Evolutionary conservation across 2,113 vertebrate species (phyloP).

Genomic region (Pyrgilauda ruficollis): DNA sequence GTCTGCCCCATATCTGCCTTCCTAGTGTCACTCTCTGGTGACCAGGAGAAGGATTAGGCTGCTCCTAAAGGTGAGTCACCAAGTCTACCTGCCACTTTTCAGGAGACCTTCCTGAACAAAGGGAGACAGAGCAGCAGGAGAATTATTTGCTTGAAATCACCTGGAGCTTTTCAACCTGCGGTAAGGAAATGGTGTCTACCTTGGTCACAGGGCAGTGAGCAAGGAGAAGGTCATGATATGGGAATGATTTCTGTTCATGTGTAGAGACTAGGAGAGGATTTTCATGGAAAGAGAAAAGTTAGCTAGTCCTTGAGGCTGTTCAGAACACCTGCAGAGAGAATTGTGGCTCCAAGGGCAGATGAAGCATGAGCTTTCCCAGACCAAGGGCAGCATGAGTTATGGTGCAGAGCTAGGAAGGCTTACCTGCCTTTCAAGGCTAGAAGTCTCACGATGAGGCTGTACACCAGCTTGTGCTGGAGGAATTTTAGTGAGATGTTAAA

Average conservation of each 20-base stretch:
- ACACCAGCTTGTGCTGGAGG: not conserved
- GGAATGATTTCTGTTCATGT: not conserved
- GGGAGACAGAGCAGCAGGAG: not conserved
- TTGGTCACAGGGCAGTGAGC: not conserved
- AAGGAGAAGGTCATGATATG: not conserved
- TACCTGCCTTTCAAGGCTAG: not conserved
- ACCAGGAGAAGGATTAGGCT: not conserved
- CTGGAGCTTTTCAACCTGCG: not conserved
- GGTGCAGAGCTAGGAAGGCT: not conserved
- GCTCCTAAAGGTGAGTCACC: not conserved
- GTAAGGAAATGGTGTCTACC: not conserved
- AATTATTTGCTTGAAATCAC: not conserved
- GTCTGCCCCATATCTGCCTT: not conserved
- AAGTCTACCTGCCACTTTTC: not conserved
- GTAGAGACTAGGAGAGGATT: not conserved
- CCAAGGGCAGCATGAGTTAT: not conserved
- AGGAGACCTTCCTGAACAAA: not conserved
- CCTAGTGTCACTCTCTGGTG: not conserved
- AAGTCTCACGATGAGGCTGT: not conserved
- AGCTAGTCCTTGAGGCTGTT: not conserved
- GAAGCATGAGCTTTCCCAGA: not conserved
- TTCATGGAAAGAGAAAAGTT: not conserved
- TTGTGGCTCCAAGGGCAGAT: not conserved
- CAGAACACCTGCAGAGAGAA: not conserved
- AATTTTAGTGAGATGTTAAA: not conserved